Evolutionary conservation across 2,888 invertebrate species (phyloP), one percentile per base, ranked within the genome.

Genomic region (Caenorhabditis panamensis): DNA sequence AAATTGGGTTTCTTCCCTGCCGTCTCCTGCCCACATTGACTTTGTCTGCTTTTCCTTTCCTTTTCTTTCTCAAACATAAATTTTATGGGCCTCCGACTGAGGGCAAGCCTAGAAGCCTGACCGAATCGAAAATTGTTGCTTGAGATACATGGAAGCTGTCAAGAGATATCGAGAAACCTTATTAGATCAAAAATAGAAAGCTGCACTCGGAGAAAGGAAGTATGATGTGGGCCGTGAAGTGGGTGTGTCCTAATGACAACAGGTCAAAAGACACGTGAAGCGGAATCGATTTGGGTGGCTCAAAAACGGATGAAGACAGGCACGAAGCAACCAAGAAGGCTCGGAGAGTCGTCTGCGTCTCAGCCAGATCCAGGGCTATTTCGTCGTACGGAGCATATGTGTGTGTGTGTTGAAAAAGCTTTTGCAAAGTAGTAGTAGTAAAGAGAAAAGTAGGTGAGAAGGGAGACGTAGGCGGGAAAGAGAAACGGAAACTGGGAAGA

Each of bases 1-100:
- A 75, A 75, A 75, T 75, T 75, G 75, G 75, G 75, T 75, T 75
- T 75, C 75, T 75, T 72, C 53, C 54, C 58, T 44, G 53, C 62
- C 54, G 44, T 41, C 47, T 54, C 61, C 28, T 44, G 51, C 41
- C 36, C 47, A 47, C 47, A 47, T 47, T 28, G 13, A 20, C 31
- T 61, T 76, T 51, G 54, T 68, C 62, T 37, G 24, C 36, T 71
- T 44, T 54, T 67, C 61, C 53, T 51, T 59, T 62, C 61, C 53
- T 51, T 59, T 62, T 58, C 47, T 36, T 49, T 59, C 26, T 58
- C 51, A 58, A 51, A 77, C 41, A 56, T 54, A 54, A 76, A 76
- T 62, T 62, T 68, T 62, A 68, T 68, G 54, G 37, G 49, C 18
- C 22, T 41, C 41, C 41, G 41, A 41, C 11, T 13, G 13, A 41